Evolutionary conservation across 2,113 vertebrate species (phyloP).

Genomic region (Empidonax alnorum): DNA sequence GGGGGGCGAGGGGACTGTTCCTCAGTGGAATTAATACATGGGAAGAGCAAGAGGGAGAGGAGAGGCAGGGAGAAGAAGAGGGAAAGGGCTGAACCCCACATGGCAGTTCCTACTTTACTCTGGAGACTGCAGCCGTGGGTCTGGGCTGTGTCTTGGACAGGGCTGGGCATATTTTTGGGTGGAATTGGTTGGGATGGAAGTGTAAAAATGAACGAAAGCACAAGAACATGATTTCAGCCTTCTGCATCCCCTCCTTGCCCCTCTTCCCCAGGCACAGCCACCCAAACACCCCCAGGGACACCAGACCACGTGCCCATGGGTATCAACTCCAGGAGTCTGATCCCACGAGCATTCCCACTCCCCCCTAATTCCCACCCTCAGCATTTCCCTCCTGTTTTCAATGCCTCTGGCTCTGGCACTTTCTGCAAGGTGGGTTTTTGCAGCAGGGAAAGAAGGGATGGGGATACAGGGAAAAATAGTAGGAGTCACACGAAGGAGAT

Average conservation of each 20-base stretch:
- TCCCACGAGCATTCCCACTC: background rate
- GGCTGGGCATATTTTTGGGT: background rate
- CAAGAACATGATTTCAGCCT: background rate
- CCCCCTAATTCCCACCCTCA: background rate
- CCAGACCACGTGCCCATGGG: fast-evolving
- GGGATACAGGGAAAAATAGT: background rate
- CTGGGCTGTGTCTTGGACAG: background rate
- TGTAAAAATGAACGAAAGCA: background rate
- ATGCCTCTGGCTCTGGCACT: background rate
- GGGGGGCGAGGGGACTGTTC: background rate
- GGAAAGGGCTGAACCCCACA: background rate
- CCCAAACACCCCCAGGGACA: background rate
- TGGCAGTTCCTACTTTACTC: background rate
- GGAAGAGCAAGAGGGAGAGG: background rate
- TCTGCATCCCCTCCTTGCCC: background rate
- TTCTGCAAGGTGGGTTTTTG: background rate
- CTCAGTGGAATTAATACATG: background rate
- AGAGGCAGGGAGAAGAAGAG: background rate
- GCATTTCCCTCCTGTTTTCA: background rate
- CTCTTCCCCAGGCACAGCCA: background rate
- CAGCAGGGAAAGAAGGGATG: background rate
- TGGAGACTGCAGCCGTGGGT: background rate
- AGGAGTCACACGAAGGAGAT: fast-evolving
- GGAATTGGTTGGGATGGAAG: background rate
- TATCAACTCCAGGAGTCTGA: background rate